These are phyloP conservation scores for Bicyclus anynana DNA, from an alignment of 1,140 invertebrate species.

Conservation along the genomic window DNA sequence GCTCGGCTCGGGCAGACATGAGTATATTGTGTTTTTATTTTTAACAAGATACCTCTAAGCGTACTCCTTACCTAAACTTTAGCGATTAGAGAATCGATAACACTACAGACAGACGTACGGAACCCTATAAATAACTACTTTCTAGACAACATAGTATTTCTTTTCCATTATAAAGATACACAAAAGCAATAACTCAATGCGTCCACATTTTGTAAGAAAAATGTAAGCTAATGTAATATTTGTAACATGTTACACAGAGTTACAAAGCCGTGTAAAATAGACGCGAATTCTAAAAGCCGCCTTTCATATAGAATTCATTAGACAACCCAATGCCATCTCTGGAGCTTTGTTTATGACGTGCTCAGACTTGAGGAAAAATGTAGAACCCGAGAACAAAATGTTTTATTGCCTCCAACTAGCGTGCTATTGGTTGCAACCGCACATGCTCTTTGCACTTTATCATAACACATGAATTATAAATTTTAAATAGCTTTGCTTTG, in stretches of 20 bases:
- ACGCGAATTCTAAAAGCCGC: not conserved
- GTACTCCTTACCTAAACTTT: too few species aligned
- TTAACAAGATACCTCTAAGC: too few species aligned
- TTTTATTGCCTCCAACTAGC: not conserved
- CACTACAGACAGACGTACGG: too few species aligned
- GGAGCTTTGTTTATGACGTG: not conserved
- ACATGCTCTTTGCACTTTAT: too few species aligned
- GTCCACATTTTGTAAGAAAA: not conserved
- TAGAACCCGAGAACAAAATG: not conserved
- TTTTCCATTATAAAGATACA: not conserved
- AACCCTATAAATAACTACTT: too few species aligned
- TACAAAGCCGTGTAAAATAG: not conserved
- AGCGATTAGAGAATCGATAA: too few species aligned
- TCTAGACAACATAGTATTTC: too few species aligned
- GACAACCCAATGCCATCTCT: not conserved
- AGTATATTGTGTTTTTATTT: too few species aligned
- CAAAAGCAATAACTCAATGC: not conserved
- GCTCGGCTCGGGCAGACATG: too few species aligned
- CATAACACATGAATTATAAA: too few species aligned
- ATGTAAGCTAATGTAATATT: not conserved
- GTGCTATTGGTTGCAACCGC: too few species aligned
- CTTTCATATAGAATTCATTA: slow-evolving; percentile 8
- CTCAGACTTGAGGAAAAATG: not conserved
- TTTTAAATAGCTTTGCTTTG: too few species aligned
- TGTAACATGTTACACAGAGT: not conserved